Conservation (phyloP, 2,797 vertebrate species). For the Chanos chanos region DNA sequence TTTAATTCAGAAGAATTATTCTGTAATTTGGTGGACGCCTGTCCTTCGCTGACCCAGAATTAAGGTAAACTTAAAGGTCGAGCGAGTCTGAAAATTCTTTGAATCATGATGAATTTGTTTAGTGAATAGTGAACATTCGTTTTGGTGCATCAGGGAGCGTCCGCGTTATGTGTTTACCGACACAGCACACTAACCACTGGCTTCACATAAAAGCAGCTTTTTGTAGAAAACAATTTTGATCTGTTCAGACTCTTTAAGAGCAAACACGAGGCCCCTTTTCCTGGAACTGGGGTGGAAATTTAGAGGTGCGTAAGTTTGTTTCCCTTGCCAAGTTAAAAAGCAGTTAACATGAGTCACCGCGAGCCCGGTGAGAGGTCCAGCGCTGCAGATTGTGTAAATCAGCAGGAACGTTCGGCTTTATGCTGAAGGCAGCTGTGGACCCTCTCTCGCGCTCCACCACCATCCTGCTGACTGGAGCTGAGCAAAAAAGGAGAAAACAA, state of each 20-base stretch:
- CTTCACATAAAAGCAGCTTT: conserved; percentile 8
- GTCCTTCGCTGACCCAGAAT: too few relatives aligned
- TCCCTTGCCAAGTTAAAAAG: conserved; percentile 44
- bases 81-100: background rate
- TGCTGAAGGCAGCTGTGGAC: conserved; percentile 16
- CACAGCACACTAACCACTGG: conserved; percentile 12
- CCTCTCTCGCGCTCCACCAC: conserved; percentile 10
- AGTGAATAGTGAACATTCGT: conserved; percentile 6
- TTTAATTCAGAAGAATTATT: too few relatives aligned
- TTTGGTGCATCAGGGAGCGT: background rate
- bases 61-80: too few relatives aligned
- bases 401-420: conserved; percentile 5
- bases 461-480: conserved; percentile 31
- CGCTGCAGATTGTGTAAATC: conserved; percentile 18
- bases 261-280: conserved; percentile 29
- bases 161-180: conserved; percentile 24
- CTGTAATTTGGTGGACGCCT: too few relatives aligned
- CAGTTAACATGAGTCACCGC: conserved; percentile 38
- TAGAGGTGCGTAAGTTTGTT: conserved; percentile 23
- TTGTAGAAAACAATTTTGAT: conserved; percentile 22
- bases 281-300: conserved; percentile 23
- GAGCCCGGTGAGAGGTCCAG: conserved; percentile 37
- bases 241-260: conserved; percentile 3
- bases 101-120: conserved; percentile 15
- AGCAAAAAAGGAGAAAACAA: conserved; percentile 21